A percentile compares a stretch with the other conserved stretches of the same genome.
phyloP scores from a whole-genome alignment of 1,140 invertebrate species.

The Spodoptera frugiperda region DNA sequence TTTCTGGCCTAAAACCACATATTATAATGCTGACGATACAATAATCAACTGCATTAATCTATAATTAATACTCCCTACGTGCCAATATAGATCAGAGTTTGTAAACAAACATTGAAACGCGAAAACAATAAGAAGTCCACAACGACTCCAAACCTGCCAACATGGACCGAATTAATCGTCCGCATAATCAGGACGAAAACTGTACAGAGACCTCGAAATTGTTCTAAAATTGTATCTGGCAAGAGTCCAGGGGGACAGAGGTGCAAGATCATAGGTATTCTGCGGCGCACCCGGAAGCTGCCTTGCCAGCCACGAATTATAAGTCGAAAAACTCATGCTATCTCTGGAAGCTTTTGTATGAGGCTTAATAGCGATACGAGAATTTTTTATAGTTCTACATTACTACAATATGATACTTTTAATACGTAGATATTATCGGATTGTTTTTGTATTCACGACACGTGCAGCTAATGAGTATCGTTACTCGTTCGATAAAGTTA shows the following conservation, averaged over 20 bases:
- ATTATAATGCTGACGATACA: too few species aligned
- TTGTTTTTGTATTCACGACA: slow-evolving; percentile 20
- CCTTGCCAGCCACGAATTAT: slow-evolving; percentile 16
- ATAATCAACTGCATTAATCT: not conserved
- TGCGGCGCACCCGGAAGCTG: slow-evolving; percentile 40
- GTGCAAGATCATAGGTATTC: slow-evolving; percentile 52
- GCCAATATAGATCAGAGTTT: slow-evolving; percentile 4
- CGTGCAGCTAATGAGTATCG: slow-evolving; percentile 10
- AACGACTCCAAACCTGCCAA: slow-evolving; percentile 4
- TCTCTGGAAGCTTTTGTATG: slow-evolving; percentile 21
- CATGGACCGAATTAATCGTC: slow-evolving; percentile 39
- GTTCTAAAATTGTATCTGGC: slow-evolving; percentile 64
- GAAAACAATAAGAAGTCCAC: slow-evolving; percentile 28
- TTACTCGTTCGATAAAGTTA: not conserved
- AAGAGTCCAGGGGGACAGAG: slow-evolving; percentile 54
- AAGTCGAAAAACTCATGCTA: not conserved
- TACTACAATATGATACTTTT: not conserved
- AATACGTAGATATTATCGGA: slow-evolving; percentile 30
- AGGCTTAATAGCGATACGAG: not conserved
- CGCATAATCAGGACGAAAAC: slow-evolving; percentile 46
- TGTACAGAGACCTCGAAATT: slow-evolving; percentile 60
- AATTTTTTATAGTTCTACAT: not conserved
- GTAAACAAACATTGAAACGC: slow-evolving; percentile 32
- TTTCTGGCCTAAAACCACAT: too few species aligned
- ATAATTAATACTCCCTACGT: not conserved